Evolutionary conservation across 2,113 vertebrate species (phyloP).

Genomic region (Progne subis): DNA sequence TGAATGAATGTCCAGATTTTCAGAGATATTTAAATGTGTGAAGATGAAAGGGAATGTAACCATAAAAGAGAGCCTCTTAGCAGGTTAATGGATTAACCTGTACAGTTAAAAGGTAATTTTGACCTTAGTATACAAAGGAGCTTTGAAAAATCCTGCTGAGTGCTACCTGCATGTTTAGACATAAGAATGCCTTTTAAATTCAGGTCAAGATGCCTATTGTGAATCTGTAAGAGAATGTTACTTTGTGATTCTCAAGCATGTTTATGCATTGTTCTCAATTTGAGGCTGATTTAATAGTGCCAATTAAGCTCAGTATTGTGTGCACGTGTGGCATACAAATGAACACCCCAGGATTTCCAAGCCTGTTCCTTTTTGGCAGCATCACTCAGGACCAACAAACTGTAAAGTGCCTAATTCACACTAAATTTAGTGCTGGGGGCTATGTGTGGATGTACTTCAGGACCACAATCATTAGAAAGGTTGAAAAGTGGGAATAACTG

Average conservation of each 20-base stretch:
- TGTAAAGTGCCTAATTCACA: background rate
- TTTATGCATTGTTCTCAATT: background rate
- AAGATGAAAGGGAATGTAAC: background rate
- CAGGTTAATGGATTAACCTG: background rate
- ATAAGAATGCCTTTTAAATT: conserved; percentile 1
- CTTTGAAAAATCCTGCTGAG: background rate
- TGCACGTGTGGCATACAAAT: background rate
- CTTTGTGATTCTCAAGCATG: background rate
- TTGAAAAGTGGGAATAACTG: background rate
- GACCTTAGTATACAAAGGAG: background rate
- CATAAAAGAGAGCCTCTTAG: background rate
- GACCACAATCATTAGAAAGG: background rate
- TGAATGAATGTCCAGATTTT: background rate
- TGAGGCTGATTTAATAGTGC: background rate
- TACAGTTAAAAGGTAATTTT: background rate
- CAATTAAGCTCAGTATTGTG: background rate
- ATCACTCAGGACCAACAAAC: background rate
- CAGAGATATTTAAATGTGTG: background rate
- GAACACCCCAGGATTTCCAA: background rate
- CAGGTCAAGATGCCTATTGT: background rate
- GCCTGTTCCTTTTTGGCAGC: background rate
- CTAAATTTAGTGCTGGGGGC: background rate
- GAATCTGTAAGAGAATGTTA: background rate
- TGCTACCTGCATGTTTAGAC: background rate
- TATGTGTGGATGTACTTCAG: background rate